phyloP scores from a whole-genome alignment of 2,888 invertebrate species.

The Venustoraphidia nigricollis region DNA sequence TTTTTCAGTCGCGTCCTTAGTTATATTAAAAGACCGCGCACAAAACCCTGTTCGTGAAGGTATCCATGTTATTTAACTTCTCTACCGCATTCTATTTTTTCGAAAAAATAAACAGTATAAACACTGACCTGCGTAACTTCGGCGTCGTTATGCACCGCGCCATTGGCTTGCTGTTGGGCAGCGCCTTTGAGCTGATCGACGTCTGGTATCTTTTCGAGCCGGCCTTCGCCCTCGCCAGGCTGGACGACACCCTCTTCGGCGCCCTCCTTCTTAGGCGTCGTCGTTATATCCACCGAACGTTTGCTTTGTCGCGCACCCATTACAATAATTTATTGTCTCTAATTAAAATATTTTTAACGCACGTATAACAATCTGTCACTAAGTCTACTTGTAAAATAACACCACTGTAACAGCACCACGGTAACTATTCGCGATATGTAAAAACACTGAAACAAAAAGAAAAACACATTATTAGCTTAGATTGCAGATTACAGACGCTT shows the following conservation, averaged over 20 bases:
- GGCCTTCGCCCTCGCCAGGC: slow-evolving; percentile 43
- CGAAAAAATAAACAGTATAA: slow-evolving; percentile 3
- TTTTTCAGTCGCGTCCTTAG: too few relatives aligned
- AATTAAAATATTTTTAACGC: too few relatives aligned
- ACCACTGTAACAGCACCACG: too few relatives aligned
- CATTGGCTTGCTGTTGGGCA: slow-evolving; percentile 40
- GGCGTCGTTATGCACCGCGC: slow-evolving; percentile 45
- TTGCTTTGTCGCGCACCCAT: slow-evolving; percentile 83
- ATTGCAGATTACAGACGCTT: too few relatives aligned
- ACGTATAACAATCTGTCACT: too few relatives aligned
- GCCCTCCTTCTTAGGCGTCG: slow-evolving; percentile 42
- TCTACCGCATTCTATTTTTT: slow-evolving; percentile 3
- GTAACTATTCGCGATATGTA: too few relatives aligned
- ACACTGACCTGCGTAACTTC: slow-evolving; percentile 35
- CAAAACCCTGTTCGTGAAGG: too few relatives aligned
- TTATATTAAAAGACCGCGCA: too few relatives aligned
- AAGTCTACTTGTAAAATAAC: too few relatives aligned
- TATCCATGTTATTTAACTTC: too few relatives aligned
- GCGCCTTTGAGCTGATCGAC: slow-evolving; percentile 50
- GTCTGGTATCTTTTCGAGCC: slow-evolving; percentile 64
- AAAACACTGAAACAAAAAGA: too few relatives aligned
- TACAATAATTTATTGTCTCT: slow-evolving; percentile 13
- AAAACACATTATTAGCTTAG: too few relatives aligned
- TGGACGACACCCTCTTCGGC: slow-evolving; percentile 18
- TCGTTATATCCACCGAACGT: slow-evolving; percentile 74